A percentile compares a stretch with the other conserved stretches of the same genome.
phyloP scores from a whole-genome alignment of 2,113 vertebrate genomes.

The Microtus pennsylvanicus region DNA sequence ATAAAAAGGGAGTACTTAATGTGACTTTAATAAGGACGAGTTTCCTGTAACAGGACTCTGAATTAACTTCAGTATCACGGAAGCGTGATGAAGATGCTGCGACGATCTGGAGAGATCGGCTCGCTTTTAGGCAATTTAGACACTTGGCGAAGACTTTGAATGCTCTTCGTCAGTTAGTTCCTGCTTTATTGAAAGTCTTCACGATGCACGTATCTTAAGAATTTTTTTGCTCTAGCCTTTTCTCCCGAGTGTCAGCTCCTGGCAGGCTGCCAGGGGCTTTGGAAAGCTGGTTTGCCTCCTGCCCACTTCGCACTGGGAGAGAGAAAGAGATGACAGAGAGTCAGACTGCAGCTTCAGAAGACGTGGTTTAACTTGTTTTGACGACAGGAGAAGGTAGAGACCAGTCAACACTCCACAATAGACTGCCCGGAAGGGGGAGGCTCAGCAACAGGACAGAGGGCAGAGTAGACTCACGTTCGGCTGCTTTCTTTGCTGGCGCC shows the following conservation, averaged over 20 bases:
- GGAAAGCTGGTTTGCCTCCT: slow-evolving; percentile 78
- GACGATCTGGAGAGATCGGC: slow-evolving; percentile 76
- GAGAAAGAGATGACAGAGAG: slow-evolving; percentile 74
- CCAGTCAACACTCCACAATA: slow-evolving; percentile 83
- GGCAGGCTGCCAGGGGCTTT: slow-evolving; percentile 81
- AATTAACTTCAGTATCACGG: slow-evolving; percentile 84
- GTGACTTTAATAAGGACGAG: slow-evolving; percentile 89
- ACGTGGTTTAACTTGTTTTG: slow-evolving; percentile 81
- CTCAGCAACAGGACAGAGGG: slow-evolving; percentile 50
- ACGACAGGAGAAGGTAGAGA: slow-evolving; percentile 85
- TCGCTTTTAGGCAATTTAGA: slow-evolving; percentile 77
- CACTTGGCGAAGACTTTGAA: slow-evolving; percentile 74
- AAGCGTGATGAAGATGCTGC: slow-evolving; percentile 72
- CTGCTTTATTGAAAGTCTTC: slow-evolving; percentile 64
- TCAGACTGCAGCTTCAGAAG: slow-evolving; percentile 80
- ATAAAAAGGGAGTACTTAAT: slow-evolving; percentile 89
- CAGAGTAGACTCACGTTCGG: slow-evolving; percentile 67
- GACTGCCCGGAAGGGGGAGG: slow-evolving; percentile 71
- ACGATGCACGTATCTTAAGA: slow-evolving; percentile 69
- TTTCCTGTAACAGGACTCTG: slow-evolving; percentile 85
- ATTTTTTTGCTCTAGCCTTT: slow-evolving; percentile 70
- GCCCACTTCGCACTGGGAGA: slow-evolving; percentile 70
- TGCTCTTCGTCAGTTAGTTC: slow-evolving; percentile 71
- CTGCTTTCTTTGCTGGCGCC: slow-evolving; percentile 76
- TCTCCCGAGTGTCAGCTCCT: slow-evolving; percentile 75